Conservation (phyloP, 2,113 vertebrate genomes). For the Corythoichthys intestinalis region DNA sequence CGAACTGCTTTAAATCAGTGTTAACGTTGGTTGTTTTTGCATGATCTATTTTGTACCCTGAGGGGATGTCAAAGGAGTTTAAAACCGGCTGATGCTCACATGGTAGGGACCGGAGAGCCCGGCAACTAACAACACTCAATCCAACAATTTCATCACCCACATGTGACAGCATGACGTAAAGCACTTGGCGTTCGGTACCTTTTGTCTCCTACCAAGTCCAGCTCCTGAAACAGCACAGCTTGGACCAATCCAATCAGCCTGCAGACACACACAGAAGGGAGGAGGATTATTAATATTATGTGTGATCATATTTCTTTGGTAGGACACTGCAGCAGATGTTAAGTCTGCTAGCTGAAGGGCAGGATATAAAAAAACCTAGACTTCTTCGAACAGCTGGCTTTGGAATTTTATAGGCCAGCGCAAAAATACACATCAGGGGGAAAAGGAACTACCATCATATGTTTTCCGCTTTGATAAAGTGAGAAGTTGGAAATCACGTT, state of each 20-base stretch:
- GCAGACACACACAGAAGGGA: constrained; percentile 21
- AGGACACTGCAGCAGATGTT: not conserved
- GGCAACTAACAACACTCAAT: constrained; percentile 1
- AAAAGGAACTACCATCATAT: not conserved
- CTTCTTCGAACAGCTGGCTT: constrained; percentile 2
- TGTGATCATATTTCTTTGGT: constrained; percentile 16
- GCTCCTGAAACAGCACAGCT: constrained; percentile 26
- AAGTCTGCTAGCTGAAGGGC: not conserved
- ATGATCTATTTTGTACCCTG: not conserved
- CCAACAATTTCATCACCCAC: not conserved
- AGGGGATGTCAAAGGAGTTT: not conserved
- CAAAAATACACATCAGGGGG: not conserved
- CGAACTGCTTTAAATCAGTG: not conserved
- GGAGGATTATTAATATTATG: constrained; percentile 3
- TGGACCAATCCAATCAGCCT: constrained; percentile 32
- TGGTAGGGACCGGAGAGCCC: too few species aligned
- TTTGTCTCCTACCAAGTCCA: constrained; percentile 20
- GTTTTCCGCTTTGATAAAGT: not conserved
- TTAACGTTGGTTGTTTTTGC: not conserved
- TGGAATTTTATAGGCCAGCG: not conserved
- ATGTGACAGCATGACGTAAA: not conserved
- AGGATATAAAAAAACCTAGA: constrained; percentile 6
- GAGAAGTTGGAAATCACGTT: not conserved
- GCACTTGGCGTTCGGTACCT: constrained; percentile 36
- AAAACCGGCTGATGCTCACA: not conserved